phyloP scores from a whole-genome alignment of 2,797 vertebrate species.

The Mormyrus proboscirostris region DNA sequence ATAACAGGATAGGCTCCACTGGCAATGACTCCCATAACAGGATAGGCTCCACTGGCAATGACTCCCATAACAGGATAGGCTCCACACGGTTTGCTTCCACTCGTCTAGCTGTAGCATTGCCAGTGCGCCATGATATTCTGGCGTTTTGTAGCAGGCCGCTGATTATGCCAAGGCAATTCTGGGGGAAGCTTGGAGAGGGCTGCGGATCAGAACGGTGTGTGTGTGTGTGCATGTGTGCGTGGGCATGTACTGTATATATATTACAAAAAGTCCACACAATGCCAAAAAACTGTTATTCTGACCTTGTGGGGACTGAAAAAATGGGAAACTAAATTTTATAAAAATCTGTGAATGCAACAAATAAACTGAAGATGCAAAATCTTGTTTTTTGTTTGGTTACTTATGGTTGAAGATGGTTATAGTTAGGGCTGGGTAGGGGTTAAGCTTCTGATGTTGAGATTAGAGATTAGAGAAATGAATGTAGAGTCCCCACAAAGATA shows the following conservation, averaged over 20 bases:
- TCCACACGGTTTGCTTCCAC: not conserved
- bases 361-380: not conserved
- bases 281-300: not conserved
- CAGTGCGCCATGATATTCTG: constrained; percentile 17
- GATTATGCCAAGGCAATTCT: constrained; percentile 16
- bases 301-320: not conserved
- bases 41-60: not conserved
- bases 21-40: not conserved
- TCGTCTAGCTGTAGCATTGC: not conserved
- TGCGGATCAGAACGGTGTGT: not conserved
- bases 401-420: not conserved
- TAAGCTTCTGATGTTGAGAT: not conserved
- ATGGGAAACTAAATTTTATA: not conserved
- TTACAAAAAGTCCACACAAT: not conserved
- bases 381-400: not conserved
- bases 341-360: not conserved
- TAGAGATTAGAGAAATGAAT: not conserved
- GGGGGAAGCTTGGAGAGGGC: not conserved
- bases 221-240: not conserved
- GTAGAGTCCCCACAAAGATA: not conserved
- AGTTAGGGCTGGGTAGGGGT: not conserved
- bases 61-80: constrained; percentile 16
- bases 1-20: not conserved
- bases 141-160: constrained; percentile 5
- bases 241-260: not conserved